Base-by-base conservation (phyloP, 2,113 vertebrate genomes). In the Uropsilus gracilis region DNA sequence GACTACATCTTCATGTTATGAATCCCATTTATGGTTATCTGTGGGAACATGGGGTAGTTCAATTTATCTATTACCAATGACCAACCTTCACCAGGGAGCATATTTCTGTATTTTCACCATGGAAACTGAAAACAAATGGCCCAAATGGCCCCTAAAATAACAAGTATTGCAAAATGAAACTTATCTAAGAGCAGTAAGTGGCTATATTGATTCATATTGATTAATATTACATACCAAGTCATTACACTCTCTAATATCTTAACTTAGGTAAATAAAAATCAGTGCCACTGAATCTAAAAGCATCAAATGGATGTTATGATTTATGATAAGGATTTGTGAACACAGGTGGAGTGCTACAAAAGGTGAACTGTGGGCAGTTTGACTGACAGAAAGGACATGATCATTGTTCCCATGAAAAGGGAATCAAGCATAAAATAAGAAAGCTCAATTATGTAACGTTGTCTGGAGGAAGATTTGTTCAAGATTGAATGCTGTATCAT, bases 61-160 rank as follows among this genome's bases (percentile, higher is more conserved):
- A 89, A 10, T 82, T 76, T 82, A 46, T 66, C 46, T 16, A 73
- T 30, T 46, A 88, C 22, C 61, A 90, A 94, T 30, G 10, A 68
- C 28, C 46, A 91, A 11, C 0, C 22, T 77, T 80, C 26, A 57
- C 26, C 63, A 71, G 9, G 34, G 6, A 94, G 12, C n/a, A 83
- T 8, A 57, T 34, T 89, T 94, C 34, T 59, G 37, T 78, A 34
- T 59, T 96, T 94, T 93, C 32, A 82, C 50, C 83, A 78, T 86
- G 63, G 59, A 86, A 95, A 96, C 75, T 34, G 69, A 30, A 89
- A 78, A 89, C 3, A 89, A 80, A 66, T 84, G 53, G 17, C 24
- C 20, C 3, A 89, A 80, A 66, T 84, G 53, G 17, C 24, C 20
- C 16, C 63, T 83, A 77, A 83, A 78, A 86, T 75, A 78, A 8